Evolutionary conservation across 2,888 invertebrate genomes (phyloP), one percentile per base, ranked within the genome.

Genomic region (Phragmatobia fuliginosa): DNA sequence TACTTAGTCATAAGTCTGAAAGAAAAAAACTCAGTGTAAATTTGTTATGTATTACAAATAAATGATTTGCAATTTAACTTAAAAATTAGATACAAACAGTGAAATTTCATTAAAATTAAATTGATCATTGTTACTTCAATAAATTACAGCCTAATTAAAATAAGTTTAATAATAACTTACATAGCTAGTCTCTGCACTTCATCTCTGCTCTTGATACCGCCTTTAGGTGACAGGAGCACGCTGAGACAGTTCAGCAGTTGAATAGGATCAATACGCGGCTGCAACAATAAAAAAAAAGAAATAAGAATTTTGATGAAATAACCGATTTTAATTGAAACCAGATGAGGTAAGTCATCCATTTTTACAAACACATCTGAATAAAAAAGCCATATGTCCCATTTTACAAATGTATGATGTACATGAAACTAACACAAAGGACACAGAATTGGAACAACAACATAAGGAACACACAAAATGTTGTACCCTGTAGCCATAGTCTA

Each of bases 1-100:
- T 98, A 98, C 91, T 99, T 98, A 62, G 97, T 98, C 99, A 99
- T 99, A 88, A 99, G 96, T 90, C 98, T 99, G 96, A 83, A 97
- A 96, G 82, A 84, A 82, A 88, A 82, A 76, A 82, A 62, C 62
- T 64, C 72, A 73, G 71, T 59, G 45, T 61, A 62, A 59, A 64
- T 62, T 62, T 33, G n/a, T 49, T 21, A 36, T 7, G n/a, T n/a
- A n/a, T n/a, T 28, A 25, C 16, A 61, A 28, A 25, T 31, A 28
- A 52, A 65, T 61, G 10, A 58, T 7, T 58, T 62, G 11, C 28
- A 45, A 18, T 45, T 6, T 45, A 41, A 41, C 41, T 18, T n/a
- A n/a, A n/a, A 36, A 52, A 52, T 52, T 52, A 21, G 7, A 49
- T n/a, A 49, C 21, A 45, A 45, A 6, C 6, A 45, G 7, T 45